Evolutionary conservation across 92 coral and sea anemone species (phyloP).

Genomic region (Zoanthus sansibaricus): DNA sequence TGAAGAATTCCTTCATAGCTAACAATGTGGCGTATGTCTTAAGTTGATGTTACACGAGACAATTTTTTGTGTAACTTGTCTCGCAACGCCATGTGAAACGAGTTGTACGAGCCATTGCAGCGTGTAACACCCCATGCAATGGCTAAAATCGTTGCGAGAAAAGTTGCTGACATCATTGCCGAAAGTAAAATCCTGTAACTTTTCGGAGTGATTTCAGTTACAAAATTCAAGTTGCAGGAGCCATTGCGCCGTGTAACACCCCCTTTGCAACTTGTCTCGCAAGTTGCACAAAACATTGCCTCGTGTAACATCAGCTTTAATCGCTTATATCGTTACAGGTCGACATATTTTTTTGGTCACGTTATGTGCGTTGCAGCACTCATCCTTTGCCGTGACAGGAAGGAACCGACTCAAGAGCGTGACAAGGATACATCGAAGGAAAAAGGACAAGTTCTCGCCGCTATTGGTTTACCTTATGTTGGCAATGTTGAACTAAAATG

Average conservation of each 20-base stretch:
- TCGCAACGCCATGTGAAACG: too few relatives aligned
- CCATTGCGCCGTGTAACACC: too few relatives aligned
- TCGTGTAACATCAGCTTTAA: neutral
- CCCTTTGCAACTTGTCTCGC: too few relatives aligned
- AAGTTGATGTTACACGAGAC: too few relatives aligned
- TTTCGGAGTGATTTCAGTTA: too few relatives aligned
- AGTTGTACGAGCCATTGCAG: too few relatives aligned
- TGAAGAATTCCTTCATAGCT: neutral
- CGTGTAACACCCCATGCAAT: too few relatives aligned
- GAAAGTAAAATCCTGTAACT: neutral
- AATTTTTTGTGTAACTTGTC: too few relatives aligned
- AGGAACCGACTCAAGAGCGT: neutral
- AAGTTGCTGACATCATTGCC: too few relatives aligned
- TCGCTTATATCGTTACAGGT: slow-evolving; percentile 23
- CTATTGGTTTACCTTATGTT: slow-evolving; percentile 18
- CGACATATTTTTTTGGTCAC: slow-evolving; percentile 39
- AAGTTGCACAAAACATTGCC: too few relatives aligned
- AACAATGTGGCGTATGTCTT: neutral
- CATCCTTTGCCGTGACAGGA: slow-evolving; percentile 33
- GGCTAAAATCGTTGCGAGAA: too few relatives aligned
- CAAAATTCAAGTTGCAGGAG: too few relatives aligned
- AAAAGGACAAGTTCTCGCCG: neutral
- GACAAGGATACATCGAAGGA: neutral
- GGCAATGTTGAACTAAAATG: slow-evolving; percentile 38
- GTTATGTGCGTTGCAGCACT: slow-evolving; percentile 22